Evolutionary conservation across 2,888 invertebrate genomes (phyloP).

Genomic region (Volucella inanis): DNA sequence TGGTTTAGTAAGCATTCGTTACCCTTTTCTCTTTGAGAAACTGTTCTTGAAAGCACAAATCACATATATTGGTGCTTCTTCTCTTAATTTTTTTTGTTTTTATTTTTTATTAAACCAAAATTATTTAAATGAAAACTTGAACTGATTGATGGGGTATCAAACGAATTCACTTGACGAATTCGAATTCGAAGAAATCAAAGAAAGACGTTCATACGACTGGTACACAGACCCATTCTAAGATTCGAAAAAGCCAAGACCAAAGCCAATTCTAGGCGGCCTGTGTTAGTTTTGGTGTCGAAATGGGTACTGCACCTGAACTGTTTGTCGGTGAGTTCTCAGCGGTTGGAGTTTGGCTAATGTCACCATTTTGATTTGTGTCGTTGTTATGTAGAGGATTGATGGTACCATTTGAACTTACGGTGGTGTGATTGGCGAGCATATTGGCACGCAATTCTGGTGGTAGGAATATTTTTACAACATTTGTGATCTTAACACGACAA

Average conservation of each 20-base stretch:
- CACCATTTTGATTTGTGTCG: conserved; percentile 43
- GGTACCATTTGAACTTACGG: conserved; percentile 34
- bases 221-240: conserved; percentile 82
- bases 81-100: no score
- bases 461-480: conserved; percentile 82
- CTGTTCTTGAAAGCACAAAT: no score
- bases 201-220: conserved; percentile 79
- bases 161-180: conserved; percentile 54
- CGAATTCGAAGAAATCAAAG: conserved; percentile 59
- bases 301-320: conserved; percentile 67
- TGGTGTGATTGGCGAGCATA: conserved; percentile 53
- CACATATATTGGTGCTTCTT: no score
- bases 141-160: conserved; percentile 15
- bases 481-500: conserved; percentile 81
- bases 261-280: conserved; percentile 81
- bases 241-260: conserved; percentile 81
- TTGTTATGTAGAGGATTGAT: conserved; percentile 58
- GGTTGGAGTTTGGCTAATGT: conserved; percentile 35
- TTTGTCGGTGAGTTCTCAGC: conserved; percentile 58
- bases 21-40: no score
- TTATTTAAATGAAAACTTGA: conserved; percentile 5
- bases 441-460: conserved; percentile 81
- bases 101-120: conserved; percentile 2
- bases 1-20: no score
- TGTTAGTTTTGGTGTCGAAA: conserved; percentile 77